These are phyloP conservation scores for Neodiprion virginianus DNA, from an alignment of 1,140 invertebrate species.

Conservation along the genomic window DNA sequence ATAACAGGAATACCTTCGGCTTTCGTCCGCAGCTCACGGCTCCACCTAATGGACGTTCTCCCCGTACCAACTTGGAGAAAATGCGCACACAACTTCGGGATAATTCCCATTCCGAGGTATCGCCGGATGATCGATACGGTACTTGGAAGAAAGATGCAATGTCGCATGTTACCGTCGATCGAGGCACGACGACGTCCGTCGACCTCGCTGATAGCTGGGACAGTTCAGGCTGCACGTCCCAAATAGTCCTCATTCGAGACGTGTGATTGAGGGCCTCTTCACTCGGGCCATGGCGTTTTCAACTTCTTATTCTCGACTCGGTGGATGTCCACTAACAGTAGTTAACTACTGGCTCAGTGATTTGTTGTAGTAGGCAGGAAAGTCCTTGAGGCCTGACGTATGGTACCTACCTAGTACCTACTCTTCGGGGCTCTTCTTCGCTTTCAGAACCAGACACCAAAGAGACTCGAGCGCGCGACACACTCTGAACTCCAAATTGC, in stretches of 20 bases:
- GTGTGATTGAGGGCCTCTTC: conserved; percentile 6
- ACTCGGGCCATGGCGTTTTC: not conserved
- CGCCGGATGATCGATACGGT: not conserved
- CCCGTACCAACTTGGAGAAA: not conserved
- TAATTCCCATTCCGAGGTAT: not conserved
- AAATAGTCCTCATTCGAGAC: not conserved
- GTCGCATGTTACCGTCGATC: not conserved
- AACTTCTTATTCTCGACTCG: not conserved
- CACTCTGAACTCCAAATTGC: not conserved
- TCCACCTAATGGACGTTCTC: not conserved
- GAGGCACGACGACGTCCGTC: not conserved
- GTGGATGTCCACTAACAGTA: not conserved
- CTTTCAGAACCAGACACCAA: not conserved
- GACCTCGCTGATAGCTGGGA: not conserved
- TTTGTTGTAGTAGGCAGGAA: conserved; percentile 1
- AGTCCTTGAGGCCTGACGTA: not conserved
- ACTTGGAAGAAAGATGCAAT: not conserved
- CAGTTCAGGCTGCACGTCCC: not conserved
- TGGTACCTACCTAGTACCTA: not conserved
- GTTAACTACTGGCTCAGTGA: not conserved
- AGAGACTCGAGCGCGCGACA: not conserved
- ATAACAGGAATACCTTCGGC: not conserved
- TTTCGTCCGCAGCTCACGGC: not conserved
- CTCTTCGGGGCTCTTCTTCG: not conserved
- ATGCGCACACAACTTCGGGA: not conserved